phyloP scores from a whole-genome alignment of 1,140 invertebrate genomes.

The Caenorhabditis tropicalis region DNA sequence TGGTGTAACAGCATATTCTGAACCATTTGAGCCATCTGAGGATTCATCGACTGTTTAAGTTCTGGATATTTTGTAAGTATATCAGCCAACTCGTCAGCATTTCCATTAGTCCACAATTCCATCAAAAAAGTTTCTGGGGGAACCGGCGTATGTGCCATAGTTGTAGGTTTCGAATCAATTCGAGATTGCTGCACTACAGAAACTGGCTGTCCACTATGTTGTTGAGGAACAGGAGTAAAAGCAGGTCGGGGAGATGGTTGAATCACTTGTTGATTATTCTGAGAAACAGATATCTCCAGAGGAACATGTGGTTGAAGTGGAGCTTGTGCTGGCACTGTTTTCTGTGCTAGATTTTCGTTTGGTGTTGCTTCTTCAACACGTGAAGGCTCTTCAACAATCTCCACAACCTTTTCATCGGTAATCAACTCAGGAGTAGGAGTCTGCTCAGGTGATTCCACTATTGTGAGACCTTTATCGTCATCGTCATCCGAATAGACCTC shows the following conservation, averaged over 20 bases:
- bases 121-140: too few species aligned
- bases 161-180: neutral
- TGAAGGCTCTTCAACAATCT: neutral
- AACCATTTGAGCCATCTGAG: too few species aligned
- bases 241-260: constrained; percentile 4
- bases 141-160: too few species aligned
- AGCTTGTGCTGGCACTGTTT: neutral
- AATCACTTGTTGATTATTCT: neutral
- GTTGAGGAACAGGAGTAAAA: neutral
- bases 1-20: too few species aligned
- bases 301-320: neutral
- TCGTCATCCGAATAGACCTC: neutral
- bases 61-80: too few species aligned
- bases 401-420: neutral
- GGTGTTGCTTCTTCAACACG: neutral
- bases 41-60: too few species aligned
- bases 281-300: neutral
- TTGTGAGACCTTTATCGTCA: neutral
- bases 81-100: too few species aligned
- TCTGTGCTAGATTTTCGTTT: neutral
- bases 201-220: neutral
- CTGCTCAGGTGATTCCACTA: neutral
- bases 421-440: neutral
- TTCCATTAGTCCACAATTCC: too few species aligned
- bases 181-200: neutral